Percentiles rank a stretch among this genome's conserved stretches.
Conservation (phyloP, 2,113 vertebrate genomes). For the Calyptommatus sinebrachiatus region DNA sequence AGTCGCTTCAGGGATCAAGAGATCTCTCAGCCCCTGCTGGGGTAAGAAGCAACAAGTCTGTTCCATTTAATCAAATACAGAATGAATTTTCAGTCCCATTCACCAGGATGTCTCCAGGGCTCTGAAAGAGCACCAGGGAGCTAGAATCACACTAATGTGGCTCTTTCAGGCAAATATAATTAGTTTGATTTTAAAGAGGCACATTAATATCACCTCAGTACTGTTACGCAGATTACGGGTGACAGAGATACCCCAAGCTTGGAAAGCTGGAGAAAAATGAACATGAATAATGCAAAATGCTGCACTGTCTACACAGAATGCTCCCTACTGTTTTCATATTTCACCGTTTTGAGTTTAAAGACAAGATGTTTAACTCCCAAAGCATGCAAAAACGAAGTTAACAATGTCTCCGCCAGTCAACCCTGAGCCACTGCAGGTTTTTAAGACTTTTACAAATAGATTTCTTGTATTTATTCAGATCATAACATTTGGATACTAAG, state of each 20-base stretch:
- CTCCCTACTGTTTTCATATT: conserved; percentile 24
- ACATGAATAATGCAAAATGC: conserved; percentile 40
- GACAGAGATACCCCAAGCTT: conserved; percentile 63
- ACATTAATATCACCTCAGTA: conserved; percentile 72
- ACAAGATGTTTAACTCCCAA: conserved; percentile 3
- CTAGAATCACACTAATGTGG: conserved; percentile 71
- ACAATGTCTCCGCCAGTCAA: not conserved
- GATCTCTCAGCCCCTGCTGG: conserved; percentile 70
- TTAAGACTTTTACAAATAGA: not conserved
- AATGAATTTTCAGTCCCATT: conserved; percentile 72
- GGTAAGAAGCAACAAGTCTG: conserved; percentile 70
- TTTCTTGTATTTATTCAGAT: not conserved
- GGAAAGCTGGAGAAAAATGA: conserved; percentile 51
- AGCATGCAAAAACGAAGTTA: conserved; percentile 11
- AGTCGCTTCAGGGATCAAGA: conserved; percentile 73
- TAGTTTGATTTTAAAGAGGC: conserved; percentile 72
- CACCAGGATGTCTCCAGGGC: conserved; percentile 69
- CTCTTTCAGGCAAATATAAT: conserved; percentile 71
- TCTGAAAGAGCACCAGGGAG: conserved; percentile 71
- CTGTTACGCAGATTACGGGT: conserved; percentile 62
- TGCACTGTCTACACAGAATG: conserved; percentile 41
- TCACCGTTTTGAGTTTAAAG: conserved; percentile 21
- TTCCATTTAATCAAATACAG: conserved; percentile 74
- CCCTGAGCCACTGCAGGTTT: not conserved
- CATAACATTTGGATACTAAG: not conserved